Evolutionary conservation across 2,888 invertebrate species (phyloP).

Genomic region (Phyllotreta cruciferae): DNA sequence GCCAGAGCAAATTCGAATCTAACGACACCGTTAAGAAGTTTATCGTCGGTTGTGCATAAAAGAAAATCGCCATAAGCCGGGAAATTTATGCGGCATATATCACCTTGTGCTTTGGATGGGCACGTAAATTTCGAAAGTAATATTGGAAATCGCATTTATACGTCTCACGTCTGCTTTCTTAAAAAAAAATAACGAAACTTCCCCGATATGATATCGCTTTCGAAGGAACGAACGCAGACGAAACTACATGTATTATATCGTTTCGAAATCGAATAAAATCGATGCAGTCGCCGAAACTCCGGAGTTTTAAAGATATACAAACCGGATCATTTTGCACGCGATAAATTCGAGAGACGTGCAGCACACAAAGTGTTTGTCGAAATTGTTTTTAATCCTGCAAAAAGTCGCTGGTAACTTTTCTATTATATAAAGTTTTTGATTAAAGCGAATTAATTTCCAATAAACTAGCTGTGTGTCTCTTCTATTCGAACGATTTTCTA

Average conservation of each 20-base stretch:
- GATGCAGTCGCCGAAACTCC: background rate
- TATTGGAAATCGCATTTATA: conserved; percentile 33
- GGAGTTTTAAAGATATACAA: background rate
- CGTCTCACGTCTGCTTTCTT: conserved; percentile 22
- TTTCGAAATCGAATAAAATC: background rate
- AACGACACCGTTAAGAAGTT: conserved; percentile 6
- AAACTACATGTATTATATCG: background rate
- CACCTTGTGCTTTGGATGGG: conserved; percentile 19
- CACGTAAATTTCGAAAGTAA: conserved; percentile 23
- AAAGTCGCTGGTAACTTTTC: no score
- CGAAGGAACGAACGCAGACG: conserved; percentile 17
- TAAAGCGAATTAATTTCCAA: no score
- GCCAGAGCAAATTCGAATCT: conserved; percentile 11
- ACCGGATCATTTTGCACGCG: no score
- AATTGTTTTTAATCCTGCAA: no score
- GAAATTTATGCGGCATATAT: conserved; percentile 22
- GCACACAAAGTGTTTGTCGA: no score
- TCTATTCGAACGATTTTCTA: no score
- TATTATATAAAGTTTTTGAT: no score
- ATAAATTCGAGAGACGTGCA: no score
- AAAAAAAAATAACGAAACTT: conserved; percentile 26
- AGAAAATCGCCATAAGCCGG: conserved; percentile 9
- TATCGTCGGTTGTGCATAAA: background rate
- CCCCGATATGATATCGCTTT: conserved; percentile 27
- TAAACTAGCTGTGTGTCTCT: no score